These are phyloP conservation scores for Leptobrachium leishanense DNA, from an alignment of 2,113 vertebrate genomes.

Conservation along the genomic window DNA sequence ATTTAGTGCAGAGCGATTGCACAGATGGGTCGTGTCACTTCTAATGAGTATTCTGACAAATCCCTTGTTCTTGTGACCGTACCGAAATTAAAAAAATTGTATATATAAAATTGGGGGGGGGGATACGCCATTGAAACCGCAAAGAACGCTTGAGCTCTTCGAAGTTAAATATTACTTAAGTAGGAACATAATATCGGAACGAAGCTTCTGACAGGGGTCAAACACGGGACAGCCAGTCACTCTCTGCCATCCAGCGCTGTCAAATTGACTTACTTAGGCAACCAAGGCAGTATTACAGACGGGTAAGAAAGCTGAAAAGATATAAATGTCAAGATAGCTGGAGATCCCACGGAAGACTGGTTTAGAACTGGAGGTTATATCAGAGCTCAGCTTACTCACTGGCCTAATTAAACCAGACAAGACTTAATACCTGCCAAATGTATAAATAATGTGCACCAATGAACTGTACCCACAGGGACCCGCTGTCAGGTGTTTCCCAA, in stretches of 20 bases:
- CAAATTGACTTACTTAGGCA: slow-evolving; percentile 60
- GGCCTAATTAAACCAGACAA: slow-evolving; percentile 69
- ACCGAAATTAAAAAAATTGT: background rate
- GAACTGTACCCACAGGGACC: slow-evolving; percentile 54
- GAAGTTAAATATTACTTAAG: slow-evolving; percentile 56
- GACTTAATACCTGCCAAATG: slow-evolving; percentile 61
- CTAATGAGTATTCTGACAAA: slow-evolving; percentile 49
- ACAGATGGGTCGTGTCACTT: slow-evolving; percentile 29
- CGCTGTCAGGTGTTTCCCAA: slow-evolving; percentile 59
- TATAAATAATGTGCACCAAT: slow-evolving; percentile 63
- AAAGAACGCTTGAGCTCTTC: slow-evolving; percentile 56
- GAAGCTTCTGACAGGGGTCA: slow-evolving; percentile 61
- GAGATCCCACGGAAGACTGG: slow-evolving; percentile 62
- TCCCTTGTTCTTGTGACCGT: slow-evolving; percentile 53
- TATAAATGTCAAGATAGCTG: slow-evolving; percentile 66
- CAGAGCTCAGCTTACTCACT: slow-evolving; percentile 63
- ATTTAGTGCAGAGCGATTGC: slow-evolving; percentile 39
- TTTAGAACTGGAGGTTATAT: slow-evolving; percentile 61
- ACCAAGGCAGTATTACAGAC: slow-evolving; percentile 60
- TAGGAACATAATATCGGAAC: slow-evolving; percentile 57
- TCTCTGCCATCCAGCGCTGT: slow-evolving; percentile 64
- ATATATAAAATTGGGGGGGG: slow-evolving; percentile 39
- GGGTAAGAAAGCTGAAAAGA: slow-evolving; percentile 67
- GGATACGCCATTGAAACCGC: slow-evolving; percentile 50
- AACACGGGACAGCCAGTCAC: slow-evolving; percentile 59